Percentiles rank a stretch among this genome's conserved stretches.
Conservation (phyloP, 2,113 vertebrate genomes). For the Uropsilus gracilis region DNA sequence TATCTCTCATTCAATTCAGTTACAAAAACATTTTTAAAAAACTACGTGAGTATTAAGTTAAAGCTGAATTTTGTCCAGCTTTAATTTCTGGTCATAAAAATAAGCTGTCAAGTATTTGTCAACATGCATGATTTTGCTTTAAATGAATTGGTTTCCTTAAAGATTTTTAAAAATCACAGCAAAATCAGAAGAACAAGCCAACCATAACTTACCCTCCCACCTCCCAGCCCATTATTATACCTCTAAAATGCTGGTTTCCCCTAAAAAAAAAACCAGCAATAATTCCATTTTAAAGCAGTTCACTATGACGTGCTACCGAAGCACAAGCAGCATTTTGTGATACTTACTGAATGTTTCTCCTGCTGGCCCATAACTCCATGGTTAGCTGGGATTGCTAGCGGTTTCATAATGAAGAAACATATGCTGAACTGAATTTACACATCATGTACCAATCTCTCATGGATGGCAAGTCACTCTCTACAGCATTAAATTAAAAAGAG, state of each 20-base stretch:
- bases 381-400: constrained; percentile 95
- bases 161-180: constrained; percentile 47
- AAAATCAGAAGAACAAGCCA: constrained; percentile 60
- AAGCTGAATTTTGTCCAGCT: constrained; percentile 1
- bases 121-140: constrained; percentile 49
- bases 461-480: constrained; percentile 88
- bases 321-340: constrained; percentile 83
- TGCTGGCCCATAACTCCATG: constrained; percentile 98
- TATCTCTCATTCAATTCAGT: constrained; percentile 62
- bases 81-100: constrained; percentile 32
- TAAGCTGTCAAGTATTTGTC: constrained; percentile 33
- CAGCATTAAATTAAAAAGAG: constrained; percentile 84
- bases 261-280: constrained; percentile 76
- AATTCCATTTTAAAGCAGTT: constrained; percentile 78
- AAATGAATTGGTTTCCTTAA: constrained; percentile 53
- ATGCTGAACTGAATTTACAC: constrained; percentile 91
- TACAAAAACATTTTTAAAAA: background rate
- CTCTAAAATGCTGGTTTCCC: constrained; percentile 61
- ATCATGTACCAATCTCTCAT: constrained; percentile 91
- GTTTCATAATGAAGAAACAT: constrained; percentile 98
- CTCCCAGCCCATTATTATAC: constrained; percentile 25
- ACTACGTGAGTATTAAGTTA: background rate
- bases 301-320: constrained; percentile 73
- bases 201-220: constrained; percentile 64
- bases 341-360: constrained; percentile 98